Conservation (phyloP, 2,797 vertebrate genomes). For the Echeneis naucrates region DNA sequence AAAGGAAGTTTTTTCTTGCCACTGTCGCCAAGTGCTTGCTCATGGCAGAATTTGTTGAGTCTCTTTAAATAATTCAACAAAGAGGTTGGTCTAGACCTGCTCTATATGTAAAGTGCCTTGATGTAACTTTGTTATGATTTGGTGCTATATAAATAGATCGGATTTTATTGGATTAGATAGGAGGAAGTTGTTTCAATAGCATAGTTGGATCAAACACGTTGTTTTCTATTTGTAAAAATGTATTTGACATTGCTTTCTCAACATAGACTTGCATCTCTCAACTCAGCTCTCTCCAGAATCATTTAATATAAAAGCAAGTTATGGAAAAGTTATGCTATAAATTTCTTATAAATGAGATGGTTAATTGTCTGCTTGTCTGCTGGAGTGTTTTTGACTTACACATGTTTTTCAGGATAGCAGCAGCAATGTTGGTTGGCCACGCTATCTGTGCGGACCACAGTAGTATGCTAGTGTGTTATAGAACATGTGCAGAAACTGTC, state of each 20-base stretch:
- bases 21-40: no score
- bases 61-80: no score
- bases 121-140: no score
- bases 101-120: no score
- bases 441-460: slow-evolving; percentile 7
- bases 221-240: slow-evolving; percentile 31
- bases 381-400: slow-evolving; percentile 14
- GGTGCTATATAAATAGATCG: no score
- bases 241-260: slow-evolving; percentile 31
- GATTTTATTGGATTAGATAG: no score
- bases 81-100: no score
- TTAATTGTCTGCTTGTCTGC: slow-evolving; percentile 40
- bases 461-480: neutral
- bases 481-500: slow-evolving; percentile 2
- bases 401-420: neutral
- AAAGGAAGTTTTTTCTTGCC: no score
- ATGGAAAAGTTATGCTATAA: slow-evolving; percentile 52
- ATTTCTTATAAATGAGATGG: slow-evolving; percentile 45
- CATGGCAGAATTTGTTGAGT: no score
- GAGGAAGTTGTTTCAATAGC: slow-evolving; percentile 23
- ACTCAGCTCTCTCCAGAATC: slow-evolving; percentile 40
- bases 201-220: slow-evolving; percentile 47
- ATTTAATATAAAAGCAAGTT: slow-evolving; percentile 41
- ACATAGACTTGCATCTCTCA: slow-evolving; percentile 12
- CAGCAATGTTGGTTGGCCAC: neutral